Conservation (phyloP, 2,888 invertebrate species). For the Griposia aprilina region DNA sequence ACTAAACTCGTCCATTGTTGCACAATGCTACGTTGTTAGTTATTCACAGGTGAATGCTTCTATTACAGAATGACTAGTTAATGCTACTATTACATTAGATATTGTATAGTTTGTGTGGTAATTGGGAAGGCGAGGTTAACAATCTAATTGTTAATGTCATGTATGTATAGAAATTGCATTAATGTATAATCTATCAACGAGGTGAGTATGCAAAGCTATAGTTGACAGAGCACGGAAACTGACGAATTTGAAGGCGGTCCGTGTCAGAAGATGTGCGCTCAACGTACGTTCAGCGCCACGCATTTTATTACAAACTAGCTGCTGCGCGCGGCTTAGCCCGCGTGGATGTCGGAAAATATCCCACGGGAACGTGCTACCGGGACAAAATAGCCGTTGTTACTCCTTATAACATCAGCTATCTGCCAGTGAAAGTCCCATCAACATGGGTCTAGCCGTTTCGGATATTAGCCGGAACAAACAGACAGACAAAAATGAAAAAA, state of each 20-base stretch:
- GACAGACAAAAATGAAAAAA: not conserved
- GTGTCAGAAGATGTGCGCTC: too few species aligned
- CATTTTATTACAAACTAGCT: too few species aligned
- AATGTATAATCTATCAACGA: not conserved
- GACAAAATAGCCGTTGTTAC: too few species aligned
- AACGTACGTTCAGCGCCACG: too few species aligned
- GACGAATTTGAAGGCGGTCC: too few species aligned
- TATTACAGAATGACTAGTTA: not conserved
- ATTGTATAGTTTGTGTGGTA: not conserved
- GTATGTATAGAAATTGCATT: not conserved
- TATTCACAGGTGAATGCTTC: conserved; percentile 28
- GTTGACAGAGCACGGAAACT: not conserved
- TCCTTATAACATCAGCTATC: not conserved
- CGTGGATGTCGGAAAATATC: too few species aligned
- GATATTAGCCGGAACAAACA: not conserved
- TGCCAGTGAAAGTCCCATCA: not conserved
- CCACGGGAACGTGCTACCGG: too few species aligned
- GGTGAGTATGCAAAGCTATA: not conserved
- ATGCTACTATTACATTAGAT: not conserved
- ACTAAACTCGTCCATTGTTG: conserved; percentile 18
- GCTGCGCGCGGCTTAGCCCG: too few species aligned
- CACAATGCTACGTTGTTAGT: conserved; percentile 12
- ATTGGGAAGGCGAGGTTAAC: not conserved
- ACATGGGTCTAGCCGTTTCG: not conserved
- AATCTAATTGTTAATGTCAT: not conserved